These are phyloP conservation scores for Flabesymbios commensalis DNA, from an alignment of 2,888 invertebrate species.

Conservation along the genomic window DNA sequence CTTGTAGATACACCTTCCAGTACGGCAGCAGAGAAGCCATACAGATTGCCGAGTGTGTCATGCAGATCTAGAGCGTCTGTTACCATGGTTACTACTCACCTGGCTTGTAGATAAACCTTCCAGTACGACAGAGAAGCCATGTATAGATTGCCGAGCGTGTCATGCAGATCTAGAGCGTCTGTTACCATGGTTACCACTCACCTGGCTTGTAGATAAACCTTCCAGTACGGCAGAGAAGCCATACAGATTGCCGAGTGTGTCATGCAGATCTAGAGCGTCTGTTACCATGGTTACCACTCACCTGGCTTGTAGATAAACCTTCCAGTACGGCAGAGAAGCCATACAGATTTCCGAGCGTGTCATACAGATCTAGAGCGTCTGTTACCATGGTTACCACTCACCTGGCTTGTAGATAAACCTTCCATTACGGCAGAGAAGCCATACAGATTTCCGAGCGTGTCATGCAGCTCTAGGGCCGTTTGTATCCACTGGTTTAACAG, in stretches of 20 bases:
- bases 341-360: conserved; percentile 86
- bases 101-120: conserved; percentile 85
- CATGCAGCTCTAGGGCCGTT: conserved; percentile 87
- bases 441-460: conserved; percentile 86
- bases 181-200: too few species aligned
- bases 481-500: conserved; percentile 92
- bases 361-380: conserved; percentile 90
- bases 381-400: too few species aligned
- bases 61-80: too few species aligned
- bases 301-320: conserved; percentile 85
- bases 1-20: too few species aligned
- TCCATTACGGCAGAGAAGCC: conserved; percentile 91
- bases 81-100: conserved; percentile 69
- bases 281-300: too few species aligned
- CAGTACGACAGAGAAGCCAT: conserved; percentile 91
- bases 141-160: conserved; percentile 86
- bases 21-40: too few species aligned
- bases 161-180: conserved; percentile 90
- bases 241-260: conserved; percentile 86
- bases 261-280: conserved; percentile 90
- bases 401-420: conserved; percentile 85
- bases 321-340: conserved; percentile 91
- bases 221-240: conserved; percentile 91
- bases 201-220: conserved; percentile 85
- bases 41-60: too few species aligned